Percentiles rank a stretch among this genome's conserved stretches.
phyloP scores from a whole-genome alignment of 2,113 vertebrate genomes.

The Entelurus aequoreus region DNA sequence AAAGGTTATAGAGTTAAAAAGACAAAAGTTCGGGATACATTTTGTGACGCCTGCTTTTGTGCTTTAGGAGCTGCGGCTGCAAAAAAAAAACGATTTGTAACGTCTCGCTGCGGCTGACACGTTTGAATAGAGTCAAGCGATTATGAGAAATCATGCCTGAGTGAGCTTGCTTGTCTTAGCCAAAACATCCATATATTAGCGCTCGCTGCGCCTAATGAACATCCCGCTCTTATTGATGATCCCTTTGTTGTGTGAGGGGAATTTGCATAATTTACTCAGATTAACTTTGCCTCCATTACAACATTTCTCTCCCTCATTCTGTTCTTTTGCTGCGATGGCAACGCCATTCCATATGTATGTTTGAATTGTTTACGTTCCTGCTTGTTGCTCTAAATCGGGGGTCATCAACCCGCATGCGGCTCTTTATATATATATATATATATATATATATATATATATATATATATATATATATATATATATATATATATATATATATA shows the following conservation, averaged over 20 bases:
- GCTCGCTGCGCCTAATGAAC: slow-evolving; percentile 61
- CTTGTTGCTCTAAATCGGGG: slow-evolving; percentile 1
- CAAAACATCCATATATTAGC: slow-evolving; percentile 64
- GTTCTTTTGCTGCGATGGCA: slow-evolving; percentile 9
- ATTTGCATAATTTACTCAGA: slow-evolving; percentile 67
- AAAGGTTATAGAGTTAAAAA: not conserved
- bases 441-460: too few relatives aligned
- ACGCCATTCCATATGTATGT: slow-evolving; percentile 31
- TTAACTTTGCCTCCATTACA: slow-evolving; percentile 63
- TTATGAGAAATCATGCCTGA: slow-evolving; percentile 55
- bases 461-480: too few relatives aligned
- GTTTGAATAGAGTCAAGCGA: slow-evolving; percentile 47
- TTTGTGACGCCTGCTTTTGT: slow-evolving; percentile 6
- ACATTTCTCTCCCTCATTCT: slow-evolving; percentile 33
- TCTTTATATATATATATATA: too few relatives aligned
- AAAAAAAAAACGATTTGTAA: slow-evolving; percentile 39
- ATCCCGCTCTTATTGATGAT: slow-evolving; percentile 66
- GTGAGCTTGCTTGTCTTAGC: slow-evolving; percentile 50
- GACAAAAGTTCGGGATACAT: not conserved
- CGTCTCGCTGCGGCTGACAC: slow-evolving; percentile 50
- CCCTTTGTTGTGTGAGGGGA: slow-evolving; percentile 58
- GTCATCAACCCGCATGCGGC: too few relatives aligned
- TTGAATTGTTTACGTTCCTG: slow-evolving; percentile 14
- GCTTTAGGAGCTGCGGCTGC: slow-evolving; percentile 10
- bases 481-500: too few relatives aligned